phyloP scores from a whole-genome alignment of 1,140 invertebrate species.

The Watersipora subatra region DNA sequence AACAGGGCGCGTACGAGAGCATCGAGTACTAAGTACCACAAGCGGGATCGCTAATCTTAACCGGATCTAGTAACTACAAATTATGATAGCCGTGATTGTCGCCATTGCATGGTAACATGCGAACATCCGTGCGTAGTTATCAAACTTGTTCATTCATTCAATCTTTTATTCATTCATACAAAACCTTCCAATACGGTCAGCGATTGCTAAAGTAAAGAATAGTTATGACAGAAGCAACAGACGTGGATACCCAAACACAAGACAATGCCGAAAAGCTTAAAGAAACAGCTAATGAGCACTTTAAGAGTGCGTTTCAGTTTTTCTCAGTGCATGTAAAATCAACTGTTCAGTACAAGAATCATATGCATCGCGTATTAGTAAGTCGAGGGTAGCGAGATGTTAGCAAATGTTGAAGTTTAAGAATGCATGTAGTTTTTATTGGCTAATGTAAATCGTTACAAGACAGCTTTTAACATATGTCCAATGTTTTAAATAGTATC shows the following conservation, averaged over 20 bases:
- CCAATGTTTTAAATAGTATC: not conserved
- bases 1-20: too few species aligned
- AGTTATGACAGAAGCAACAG: conserved; percentile 6
- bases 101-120: too few species aligned
- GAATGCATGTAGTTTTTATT: not conserved
- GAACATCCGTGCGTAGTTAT: too few species aligned
- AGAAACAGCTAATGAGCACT: conserved; percentile 66
- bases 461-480: not conserved
- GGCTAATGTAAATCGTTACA: not conserved
- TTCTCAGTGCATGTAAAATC: not conserved
- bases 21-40: too few species aligned
- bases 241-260: conserved; percentile 26
- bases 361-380: not conserved
- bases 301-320: conserved; percentile 56
- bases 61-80: too few species aligned
- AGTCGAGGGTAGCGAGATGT: not conserved
- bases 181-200: too few species aligned
- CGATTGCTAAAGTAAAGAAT: too few species aligned
- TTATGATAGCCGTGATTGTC: too few species aligned
- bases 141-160: too few species aligned
- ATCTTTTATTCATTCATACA: too few species aligned
- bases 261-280: conserved; percentile 59
- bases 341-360: not conserved
- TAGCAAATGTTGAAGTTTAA: not conserved
- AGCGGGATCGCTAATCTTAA: too few species aligned